phyloP scores from a whole-genome alignment of 1,140 invertebrate species.

The Palaemon carinicauda region DNA sequence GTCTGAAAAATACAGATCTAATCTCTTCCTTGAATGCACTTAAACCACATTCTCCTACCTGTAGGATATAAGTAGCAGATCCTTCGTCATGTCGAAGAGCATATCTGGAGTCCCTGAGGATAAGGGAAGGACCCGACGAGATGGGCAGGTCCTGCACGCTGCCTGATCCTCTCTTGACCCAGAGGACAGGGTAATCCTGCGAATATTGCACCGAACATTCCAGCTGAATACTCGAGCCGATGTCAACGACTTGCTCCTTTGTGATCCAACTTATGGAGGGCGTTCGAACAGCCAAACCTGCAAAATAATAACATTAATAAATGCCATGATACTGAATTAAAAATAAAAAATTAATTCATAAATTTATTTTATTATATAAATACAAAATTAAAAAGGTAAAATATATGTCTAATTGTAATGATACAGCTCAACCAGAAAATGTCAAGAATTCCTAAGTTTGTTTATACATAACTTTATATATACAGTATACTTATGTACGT shows the following conservation, averaged over 20 bases:
- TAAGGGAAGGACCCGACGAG: slow-evolving; percentile 80
- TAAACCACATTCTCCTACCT: slow-evolving; percentile 72
- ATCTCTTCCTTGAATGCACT: too few species aligned
- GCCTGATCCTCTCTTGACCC: slow-evolving; percentile 53
- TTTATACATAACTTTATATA: too few species aligned
- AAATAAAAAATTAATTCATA: too few species aligned
- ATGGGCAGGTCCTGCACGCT: slow-evolving; percentile 70
- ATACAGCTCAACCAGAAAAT: too few species aligned
- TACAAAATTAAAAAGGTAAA: too few species aligned
- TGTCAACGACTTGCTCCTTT: slow-evolving; percentile 89
- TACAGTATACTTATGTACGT: too few species aligned
- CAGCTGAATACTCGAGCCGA: slow-evolving; percentile 86
- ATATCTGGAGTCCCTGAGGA: slow-evolving; percentile 87
- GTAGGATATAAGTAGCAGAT: slow-evolving; percentile 81
- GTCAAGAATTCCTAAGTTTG: too few species aligned
- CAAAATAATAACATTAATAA: slow-evolving; percentile 35
- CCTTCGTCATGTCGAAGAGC: slow-evolving; percentile 80
- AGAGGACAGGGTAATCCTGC: slow-evolving; percentile 68
- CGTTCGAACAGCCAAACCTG: slow-evolving; percentile 76
- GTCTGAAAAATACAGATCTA: too few species aligned
- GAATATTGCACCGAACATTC: slow-evolving; percentile 90
- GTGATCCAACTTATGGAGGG: slow-evolving; percentile 92
- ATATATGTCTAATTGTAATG: too few species aligned
- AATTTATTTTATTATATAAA: too few species aligned
- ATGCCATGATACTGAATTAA: too few species aligned